Conservation (phyloP, 2,888 invertebrate genomes). For the Tiliacea citrago region DNA sequence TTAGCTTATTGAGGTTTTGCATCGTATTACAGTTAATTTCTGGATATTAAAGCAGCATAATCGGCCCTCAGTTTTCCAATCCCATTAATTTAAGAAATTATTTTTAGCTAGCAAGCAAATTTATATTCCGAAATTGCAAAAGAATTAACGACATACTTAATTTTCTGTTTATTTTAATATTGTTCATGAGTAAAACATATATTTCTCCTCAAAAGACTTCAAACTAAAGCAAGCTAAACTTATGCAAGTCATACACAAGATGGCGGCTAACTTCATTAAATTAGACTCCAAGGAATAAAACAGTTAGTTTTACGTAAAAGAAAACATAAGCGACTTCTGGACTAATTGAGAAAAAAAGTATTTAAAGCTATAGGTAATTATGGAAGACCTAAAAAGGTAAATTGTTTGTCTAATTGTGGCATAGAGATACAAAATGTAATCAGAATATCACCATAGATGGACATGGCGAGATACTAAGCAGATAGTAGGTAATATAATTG, state of each 20-base stretch:
- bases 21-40: neutral
- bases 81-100: neutral
- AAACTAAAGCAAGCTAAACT: neutral
- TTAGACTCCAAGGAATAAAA: conserved; percentile 10
- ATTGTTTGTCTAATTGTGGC: neutral
- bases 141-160: neutral
- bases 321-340: conserved; percentile 11
- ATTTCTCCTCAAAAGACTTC: neutral
- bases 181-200: conserved; percentile 8
- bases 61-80: neutral
- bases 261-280: conserved; percentile 16
- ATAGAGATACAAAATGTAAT: neutral
- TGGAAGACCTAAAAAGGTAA: neutral
- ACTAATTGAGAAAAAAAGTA: no score
- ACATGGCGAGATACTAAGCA: neutral
- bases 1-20: neutral
- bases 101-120: conserved; percentile 1
- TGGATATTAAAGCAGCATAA: neutral
- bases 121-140: conserved; percentile 1
- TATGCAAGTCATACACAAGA: conserved; percentile 1
- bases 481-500: neutral
- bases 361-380: neutral
- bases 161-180: conserved; percentile 10
- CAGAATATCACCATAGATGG: neutral
- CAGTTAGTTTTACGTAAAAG: conserved; percentile 10